Percentiles rank a stretch among this genome's conserved stretches.
phyloP scores from a whole-genome alignment of 2,113 vertebrate genomes.

The Pollimyrus isidori region DNA sequence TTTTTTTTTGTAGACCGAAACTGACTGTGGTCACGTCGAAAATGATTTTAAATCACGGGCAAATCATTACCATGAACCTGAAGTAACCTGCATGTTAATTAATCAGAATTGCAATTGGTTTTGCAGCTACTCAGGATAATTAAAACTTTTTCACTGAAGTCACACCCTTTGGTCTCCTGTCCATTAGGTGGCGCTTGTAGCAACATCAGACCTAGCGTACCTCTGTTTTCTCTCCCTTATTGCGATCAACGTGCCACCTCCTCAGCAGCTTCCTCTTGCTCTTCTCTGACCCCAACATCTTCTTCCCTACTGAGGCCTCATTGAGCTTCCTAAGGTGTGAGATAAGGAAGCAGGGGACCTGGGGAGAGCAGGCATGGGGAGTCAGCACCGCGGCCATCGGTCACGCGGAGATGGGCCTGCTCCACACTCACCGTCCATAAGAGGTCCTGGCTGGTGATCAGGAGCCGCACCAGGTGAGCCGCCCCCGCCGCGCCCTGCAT shows the following conservation, averaged over 20 bases:
- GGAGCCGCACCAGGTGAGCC: conserved; percentile 73
- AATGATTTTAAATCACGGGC: neutral
- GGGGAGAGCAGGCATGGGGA: neutral
- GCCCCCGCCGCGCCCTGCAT: conserved; percentile 75
- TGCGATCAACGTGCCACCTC: conserved; percentile 69
- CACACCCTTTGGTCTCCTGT: conserved; percentile 1
- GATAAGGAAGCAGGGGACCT: conserved; percentile 87
- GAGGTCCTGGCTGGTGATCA: conserved; percentile 84
- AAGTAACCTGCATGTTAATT: conserved; percentile 1
- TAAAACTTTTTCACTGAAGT: neutral
- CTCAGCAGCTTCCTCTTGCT: conserved; percentile 69
- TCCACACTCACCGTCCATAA: conserved; percentile 78
- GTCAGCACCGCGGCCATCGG: neutral
- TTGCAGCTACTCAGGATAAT: neutral
- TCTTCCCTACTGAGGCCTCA: conserved; percentile 69
- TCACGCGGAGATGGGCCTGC: neutral
- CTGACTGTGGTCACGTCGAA: neutral
- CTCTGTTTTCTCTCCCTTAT: conserved; percentile 69
- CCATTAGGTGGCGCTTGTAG: neutral
- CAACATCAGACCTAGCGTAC: conserved; percentile 44
- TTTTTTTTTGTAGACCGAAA: neutral
- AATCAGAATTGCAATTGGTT: neutral
- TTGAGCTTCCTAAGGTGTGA: conserved; percentile 89
- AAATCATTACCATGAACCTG: neutral
- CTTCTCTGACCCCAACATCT: conserved; percentile 63